These are phyloP conservation scores for Fregata magnificens DNA, from an alignment of 2,113 vertebrate species.

Conservation along the genomic window DNA sequence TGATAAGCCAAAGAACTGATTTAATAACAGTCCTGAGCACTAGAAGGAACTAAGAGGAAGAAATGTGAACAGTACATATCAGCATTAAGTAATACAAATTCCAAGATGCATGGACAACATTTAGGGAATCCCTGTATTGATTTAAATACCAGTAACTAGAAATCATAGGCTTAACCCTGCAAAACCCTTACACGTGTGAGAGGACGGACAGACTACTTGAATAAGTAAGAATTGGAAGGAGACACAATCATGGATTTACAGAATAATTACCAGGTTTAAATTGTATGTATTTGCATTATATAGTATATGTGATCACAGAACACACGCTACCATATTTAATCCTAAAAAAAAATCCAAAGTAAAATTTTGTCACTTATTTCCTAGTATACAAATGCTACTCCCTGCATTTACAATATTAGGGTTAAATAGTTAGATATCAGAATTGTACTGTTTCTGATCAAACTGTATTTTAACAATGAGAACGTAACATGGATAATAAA, in stretches of 20 bases:
- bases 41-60: slow-evolving; percentile 49
- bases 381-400: background rate
- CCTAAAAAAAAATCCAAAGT: background rate
- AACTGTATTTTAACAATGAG: background rate
- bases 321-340: background rate
- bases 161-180: slow-evolving; percentile 8
- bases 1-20: slow-evolving; percentile 58
- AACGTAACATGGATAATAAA: background rate
- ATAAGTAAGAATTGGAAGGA: background rate
- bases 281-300: background rate
- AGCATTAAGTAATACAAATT: background rate
- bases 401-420: background rate
- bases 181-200: background rate
- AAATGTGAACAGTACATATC: background rate
- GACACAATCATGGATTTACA: background rate
- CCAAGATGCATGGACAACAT: background rate
- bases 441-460: background rate
- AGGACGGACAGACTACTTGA: background rate
- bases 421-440: background rate
- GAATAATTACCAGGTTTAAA: background rate
- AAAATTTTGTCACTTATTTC: background rate
- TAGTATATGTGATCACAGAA: background rate
- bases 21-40: slow-evolving; percentile 62
- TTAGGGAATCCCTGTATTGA: slow-evolving; percentile 12
- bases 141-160: background rate